Base-by-base conservation (phyloP, 2,797 vertebrate species). In the Pipistrellus pipistrellus region DNA sequence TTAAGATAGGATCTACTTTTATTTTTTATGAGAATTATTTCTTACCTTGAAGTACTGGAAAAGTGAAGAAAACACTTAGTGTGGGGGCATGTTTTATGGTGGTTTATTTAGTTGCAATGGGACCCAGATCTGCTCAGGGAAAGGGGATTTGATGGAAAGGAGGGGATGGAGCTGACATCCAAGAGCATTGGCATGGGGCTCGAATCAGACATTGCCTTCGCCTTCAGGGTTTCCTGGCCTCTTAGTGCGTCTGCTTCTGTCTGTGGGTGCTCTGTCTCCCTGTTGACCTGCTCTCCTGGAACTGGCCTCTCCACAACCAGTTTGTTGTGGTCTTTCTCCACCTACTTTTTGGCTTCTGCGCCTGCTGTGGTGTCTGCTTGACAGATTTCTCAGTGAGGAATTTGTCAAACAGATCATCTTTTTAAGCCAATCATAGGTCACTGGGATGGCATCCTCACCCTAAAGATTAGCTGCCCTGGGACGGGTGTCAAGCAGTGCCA, bases 1-100 rank as follows among this genome's bases (percentile, higher is more conserved):
- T 27, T 93, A 46, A 76, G 38, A 35, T n/a, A 30, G 27, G 12
- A 1, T 38, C 38, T 35, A 3, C 25, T 76, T 95, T 92, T 80
- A 53, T 87, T 92, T 89, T 77, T 83, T 25, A 32, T 35, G 59
- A 81, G 72, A 62, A 51, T 92, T 48, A 53, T 38, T 92, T 84
- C 51, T 93, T 55, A 66, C 25, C 59, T 86, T 84, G 41, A 87
- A 62, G 20, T 59, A 51, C 27, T 57, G 20, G 69, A 23, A 32
- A 85, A 57, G 53, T 78, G 32, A n/a, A 55, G 25, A 81, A 35
- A 80, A 21, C 13, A 10, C 1, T 41, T 75, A 41, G n/a, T 90
- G 64, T 9, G 32, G 23, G 18, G 30, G 8, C 13, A 27, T 10
- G 20, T 38, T 81, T 76, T 73, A 77, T 20, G 46, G 18, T 20